Conservation (phyloP, 53 echinoderm and acorn worm species). For the Paelopatides confundens region DNA sequence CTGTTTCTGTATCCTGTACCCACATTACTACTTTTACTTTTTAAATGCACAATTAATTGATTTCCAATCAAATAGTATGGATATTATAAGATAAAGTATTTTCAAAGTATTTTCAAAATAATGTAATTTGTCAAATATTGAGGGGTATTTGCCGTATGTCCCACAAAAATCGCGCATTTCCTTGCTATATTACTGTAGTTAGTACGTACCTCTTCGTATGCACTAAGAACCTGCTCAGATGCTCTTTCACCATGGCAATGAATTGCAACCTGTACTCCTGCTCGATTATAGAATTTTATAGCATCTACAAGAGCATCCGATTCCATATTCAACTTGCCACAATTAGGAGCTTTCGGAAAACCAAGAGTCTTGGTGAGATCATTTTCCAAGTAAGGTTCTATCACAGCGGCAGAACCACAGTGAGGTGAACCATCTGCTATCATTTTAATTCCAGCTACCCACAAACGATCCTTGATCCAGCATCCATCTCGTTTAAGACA, state of each 20-base stretch:
- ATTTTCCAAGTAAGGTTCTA: constrained; percentile 33
- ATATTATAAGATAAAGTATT: too few species aligned
- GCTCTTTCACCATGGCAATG: constrained; percentile 66
- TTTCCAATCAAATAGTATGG: too few species aligned
- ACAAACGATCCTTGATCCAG: constrained; percentile 4
- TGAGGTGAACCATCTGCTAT: constrained; percentile 10
- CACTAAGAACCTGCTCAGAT: constrained; percentile 37
- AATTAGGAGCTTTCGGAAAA: constrained; percentile 63
- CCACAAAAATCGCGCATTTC: too few species aligned
- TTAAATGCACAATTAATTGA: too few species aligned
- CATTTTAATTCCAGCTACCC: constrained; percentile 6
- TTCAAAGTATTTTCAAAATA: too few species aligned
- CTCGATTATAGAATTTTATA: constrained; percentile 38
- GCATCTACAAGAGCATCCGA: constrained; percentile 50
- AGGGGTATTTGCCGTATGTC: too few species aligned
- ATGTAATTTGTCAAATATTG: too few species aligned
- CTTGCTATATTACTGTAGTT: not conserved
- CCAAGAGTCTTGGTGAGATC: constrained; percentile 59
- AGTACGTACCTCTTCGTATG: not conserved
- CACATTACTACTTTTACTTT: too few species aligned
- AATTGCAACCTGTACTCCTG: constrained; percentile 64
- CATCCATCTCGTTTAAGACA: not conserved
- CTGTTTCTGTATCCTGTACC: too few species aligned
- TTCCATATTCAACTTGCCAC: constrained; percentile 63
- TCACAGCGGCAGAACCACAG: not conserved